Conservation (phyloP, 2,888 invertebrate species). For the Scaeva pyrastri region DNA sequence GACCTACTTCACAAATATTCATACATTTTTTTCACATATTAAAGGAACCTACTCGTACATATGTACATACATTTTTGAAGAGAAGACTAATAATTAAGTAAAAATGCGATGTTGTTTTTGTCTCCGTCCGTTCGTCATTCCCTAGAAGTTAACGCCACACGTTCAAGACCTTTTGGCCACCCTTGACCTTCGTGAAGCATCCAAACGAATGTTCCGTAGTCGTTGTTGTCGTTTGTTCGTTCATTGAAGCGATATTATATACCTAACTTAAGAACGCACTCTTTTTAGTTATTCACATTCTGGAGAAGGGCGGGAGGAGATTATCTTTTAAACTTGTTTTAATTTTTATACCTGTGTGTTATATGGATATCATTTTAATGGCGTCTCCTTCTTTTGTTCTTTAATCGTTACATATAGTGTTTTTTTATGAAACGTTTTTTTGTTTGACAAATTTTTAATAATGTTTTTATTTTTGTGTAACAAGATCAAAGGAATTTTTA, state of each 20-base stretch:
- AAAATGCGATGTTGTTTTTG: conserved; percentile 32
- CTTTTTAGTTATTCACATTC: conserved; percentile 37
- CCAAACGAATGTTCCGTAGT: conserved; percentile 42
- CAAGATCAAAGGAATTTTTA: too few relatives aligned
- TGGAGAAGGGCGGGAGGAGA: not conserved
- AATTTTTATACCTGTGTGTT: not conserved
- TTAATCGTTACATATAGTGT: too few relatives aligned
- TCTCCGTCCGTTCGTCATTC: not conserved
- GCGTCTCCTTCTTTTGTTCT: conserved; percentile 54
- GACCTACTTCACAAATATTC: conserved; percentile 19
- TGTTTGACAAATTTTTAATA: not conserved
- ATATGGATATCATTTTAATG: conserved; percentile 50
- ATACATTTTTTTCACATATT: too few relatives aligned
- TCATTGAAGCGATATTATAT: conserved; percentile 61
- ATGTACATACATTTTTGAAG: not conserved
- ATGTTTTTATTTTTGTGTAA: conserved; percentile 16
- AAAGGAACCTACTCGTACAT: too few relatives aligned
- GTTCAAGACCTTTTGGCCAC: conserved; percentile 68
- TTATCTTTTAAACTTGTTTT: conserved; percentile 29
- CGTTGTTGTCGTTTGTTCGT: conserved; percentile 5
- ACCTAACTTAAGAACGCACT: conserved; percentile 65
- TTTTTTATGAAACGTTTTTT: conserved; percentile 25
- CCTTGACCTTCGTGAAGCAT: conserved; percentile 73
- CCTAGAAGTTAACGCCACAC: conserved; percentile 51
- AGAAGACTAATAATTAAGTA: conserved; percentile 40